Evolutionary conservation across 2,888 invertebrate genomes (phyloP), one percentile per base, ranked within the genome.

Genomic region (Sarcophaga rosellei): DNA sequence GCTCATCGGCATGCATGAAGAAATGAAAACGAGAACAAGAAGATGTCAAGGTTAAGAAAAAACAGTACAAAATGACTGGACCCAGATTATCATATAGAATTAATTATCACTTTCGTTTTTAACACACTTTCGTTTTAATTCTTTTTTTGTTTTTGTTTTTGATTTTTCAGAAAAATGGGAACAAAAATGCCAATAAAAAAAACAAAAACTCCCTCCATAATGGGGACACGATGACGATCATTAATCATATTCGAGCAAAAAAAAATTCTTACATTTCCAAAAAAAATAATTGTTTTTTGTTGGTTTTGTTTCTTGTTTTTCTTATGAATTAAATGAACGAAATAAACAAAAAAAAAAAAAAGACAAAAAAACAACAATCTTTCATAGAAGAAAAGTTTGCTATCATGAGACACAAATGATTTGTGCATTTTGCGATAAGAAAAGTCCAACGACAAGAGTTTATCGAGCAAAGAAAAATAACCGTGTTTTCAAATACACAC

Each of bases 11-110:
- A 66, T 63, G 75, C 15, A 53, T 15, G 53, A 15, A 17, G 17
- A 53, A 53, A 53, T 15, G 53, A 53, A 53, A 53, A 53, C 17
- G 53, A 53, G 53, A 53, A 1, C 53, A 53, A 76, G 70, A 82
- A 57, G 44, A 35, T 84, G 83, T 74, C 78, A 84, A 84, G 83
- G 83, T 79, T 84, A 84, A 17, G 77, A 59, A 25, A 45, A 63
- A 63, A 11, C 23, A 1, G 23, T 63, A 23, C 23, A 23, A 63
- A 63, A 63, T 23, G 25, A 63, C 23, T 23, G 23, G 63, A 23
- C 63, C 21, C 63, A 61, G 62, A 72, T 76, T 81, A 59, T 53
- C 3, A 59, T 35, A 53, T 15, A 5, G 15, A 53, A 53, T 69
- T 79, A 84, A 47, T 68, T 79, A 84, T 84, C 74, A 63, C 62